A percentile compares a stretch with the other conserved stretches of the same genome.
phyloP scores from a whole-genome alignment of 2,888 invertebrate species.

The Pollenia labialis region DNA sequence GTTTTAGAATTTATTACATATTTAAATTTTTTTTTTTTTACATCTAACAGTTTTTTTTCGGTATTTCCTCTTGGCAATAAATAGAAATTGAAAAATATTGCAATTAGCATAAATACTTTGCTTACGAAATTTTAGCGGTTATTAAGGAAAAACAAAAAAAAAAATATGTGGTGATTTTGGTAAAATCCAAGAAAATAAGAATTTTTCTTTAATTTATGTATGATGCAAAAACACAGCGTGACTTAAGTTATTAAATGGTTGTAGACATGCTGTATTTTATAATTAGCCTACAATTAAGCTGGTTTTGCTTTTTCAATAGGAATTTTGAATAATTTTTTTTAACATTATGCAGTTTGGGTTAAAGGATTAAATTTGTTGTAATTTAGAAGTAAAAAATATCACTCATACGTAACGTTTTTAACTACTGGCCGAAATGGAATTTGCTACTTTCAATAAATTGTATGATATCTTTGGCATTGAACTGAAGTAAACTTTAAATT shows the following conservation, averaged over 20 bases:
- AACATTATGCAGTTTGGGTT: no score
- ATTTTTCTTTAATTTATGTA: neutral
- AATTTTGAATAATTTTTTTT: neutral
- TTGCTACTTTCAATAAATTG: no score
- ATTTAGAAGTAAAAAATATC: no score
- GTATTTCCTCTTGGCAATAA: constrained; percentile 65
- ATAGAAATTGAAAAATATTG: constrained; percentile 59
- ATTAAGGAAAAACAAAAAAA: neutral
- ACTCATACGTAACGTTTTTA: no score
- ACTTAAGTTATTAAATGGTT: constrained; percentile 27
- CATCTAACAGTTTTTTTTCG: neutral
- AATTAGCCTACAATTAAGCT: constrained; percentile 7
- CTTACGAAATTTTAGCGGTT: constrained; percentile 15
- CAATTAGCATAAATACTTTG: constrained; percentile 53
- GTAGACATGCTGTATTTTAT: neutral
- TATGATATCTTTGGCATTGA: no score
- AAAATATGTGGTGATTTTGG: neutral
- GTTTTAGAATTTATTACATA: constrained; percentile 59
- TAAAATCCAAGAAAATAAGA: constrained; percentile 17
- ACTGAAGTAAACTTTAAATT: no score
- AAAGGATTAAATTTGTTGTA: no score
- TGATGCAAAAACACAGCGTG: constrained; percentile 9
- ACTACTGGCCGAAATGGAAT: no score
- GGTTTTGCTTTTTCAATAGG: neutral
- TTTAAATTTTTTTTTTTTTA: constrained; percentile 25